phyloP scores from a whole-genome alignment of 2,888 invertebrate genomes.

The Nipponacmea schrenckii region DNA sequence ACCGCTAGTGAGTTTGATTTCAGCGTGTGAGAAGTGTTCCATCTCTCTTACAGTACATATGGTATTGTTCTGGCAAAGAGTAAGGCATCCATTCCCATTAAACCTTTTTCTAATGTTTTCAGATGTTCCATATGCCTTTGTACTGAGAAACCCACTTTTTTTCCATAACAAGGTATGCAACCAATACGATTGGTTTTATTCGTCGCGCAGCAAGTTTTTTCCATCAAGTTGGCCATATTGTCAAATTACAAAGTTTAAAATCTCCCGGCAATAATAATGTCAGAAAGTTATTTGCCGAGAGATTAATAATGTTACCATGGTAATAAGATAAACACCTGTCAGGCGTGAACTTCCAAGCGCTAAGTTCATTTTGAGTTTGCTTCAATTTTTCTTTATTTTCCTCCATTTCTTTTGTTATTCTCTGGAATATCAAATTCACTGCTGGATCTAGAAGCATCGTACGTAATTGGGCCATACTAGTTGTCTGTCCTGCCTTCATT shows the following conservation, averaged over 20 bases:
- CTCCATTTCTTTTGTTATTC: constrained; percentile 88
- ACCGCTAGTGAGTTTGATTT: too few relatives aligned
- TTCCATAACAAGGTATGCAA: too few relatives aligned
- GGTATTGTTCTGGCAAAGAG: too few relatives aligned
- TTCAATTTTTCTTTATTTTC: constrained; percentile 90
- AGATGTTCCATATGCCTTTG: too few relatives aligned
- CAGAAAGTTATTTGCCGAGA: constrained; percentile 3
- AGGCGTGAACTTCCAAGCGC: constrained; percentile 99
- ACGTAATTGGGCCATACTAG: constrained; percentile 79
- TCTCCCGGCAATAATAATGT: constrained; percentile 2
- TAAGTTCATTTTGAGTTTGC: constrained; percentile 96
- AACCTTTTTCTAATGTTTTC: too few relatives aligned
- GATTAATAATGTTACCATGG: constrained; percentile 48
- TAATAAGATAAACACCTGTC: constrained; percentile 76
- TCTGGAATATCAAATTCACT: constrained; percentile 91
- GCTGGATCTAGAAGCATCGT: constrained; percentile 93
- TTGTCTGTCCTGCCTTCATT: constrained; percentile 88
- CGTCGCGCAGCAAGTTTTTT: not conserved
- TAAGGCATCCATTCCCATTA: too few relatives aligned
- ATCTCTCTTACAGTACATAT: too few relatives aligned
- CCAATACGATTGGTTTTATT: too few relatives aligned
- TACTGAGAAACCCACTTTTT: too few relatives aligned
- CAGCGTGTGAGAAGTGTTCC: too few relatives aligned
- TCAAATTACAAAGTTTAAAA: not conserved
- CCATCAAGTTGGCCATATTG: constrained; percentile 2